Conservation (phyloP, 2,797 vertebrate species). For the Oophaga sylvatica region DNA sequence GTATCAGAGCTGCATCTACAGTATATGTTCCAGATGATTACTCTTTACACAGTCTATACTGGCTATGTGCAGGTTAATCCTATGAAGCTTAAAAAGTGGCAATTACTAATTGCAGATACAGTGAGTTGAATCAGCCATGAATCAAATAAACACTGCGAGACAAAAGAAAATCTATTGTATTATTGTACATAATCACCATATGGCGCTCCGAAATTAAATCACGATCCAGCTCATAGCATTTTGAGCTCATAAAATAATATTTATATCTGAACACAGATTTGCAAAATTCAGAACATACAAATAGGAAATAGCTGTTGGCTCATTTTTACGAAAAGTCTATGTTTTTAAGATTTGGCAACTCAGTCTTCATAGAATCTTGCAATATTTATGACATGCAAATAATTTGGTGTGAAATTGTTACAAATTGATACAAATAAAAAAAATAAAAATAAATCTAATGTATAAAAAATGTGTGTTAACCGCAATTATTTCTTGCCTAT, state of each 20-base stretch:
- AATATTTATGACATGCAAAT: background rate
- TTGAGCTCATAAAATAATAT: background rate
- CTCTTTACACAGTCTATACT: background rate
- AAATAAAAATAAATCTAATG: too few species aligned
- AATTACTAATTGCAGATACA: background rate
- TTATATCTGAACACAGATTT: background rate
- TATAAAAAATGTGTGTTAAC: too few species aligned
- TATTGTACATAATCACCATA: background rate
- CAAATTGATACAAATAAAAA: too few species aligned
- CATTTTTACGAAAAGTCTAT: background rate
- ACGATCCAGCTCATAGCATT: background rate
- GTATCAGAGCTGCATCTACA: too few species aligned
- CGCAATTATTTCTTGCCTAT: too few species aligned
- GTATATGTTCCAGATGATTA: background rate
- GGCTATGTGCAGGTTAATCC: background rate
- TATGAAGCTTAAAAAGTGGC: background rate
- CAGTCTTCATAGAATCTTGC: too few species aligned
- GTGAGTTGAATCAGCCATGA: background rate
- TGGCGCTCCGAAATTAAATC: background rate
- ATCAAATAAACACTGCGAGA: constrained; percentile 1
- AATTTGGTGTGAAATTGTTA: too few species aligned
- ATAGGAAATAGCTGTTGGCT: background rate
- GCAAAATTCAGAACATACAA: background rate
- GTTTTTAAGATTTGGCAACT: background rate
- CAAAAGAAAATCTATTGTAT: constrained; percentile 2